A percentile compares a stretch with the other conserved stretches of the same genome.
Evolutionary conservation across 2,888 invertebrate species (phyloP).

Genomic region (Parnassius glacialis): DNA sequence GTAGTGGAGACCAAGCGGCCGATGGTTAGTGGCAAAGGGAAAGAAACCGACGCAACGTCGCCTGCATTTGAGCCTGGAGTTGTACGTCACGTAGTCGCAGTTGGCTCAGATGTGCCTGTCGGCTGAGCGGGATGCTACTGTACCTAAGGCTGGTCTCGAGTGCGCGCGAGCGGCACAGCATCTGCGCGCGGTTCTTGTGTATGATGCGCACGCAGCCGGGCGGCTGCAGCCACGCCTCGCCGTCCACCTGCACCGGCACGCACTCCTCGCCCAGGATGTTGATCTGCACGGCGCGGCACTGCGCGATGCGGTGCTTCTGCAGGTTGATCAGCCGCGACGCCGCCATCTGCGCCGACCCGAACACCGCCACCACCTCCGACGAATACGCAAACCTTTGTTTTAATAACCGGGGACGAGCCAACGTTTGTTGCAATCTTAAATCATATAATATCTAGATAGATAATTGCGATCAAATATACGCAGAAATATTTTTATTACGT

Average conservation of each 20-base stretch:
- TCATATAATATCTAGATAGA: too few species aligned
- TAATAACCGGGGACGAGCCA: too few species aligned
- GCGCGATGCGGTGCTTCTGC: slow-evolving; percentile 98
- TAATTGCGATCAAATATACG: background rate
- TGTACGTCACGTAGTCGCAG: too few species aligned
- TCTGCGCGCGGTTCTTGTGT: slow-evolving; percentile 98
- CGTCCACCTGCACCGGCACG: slow-evolving; percentile 97
- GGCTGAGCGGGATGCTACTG: slow-evolving; percentile 21
- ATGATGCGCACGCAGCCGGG: slow-evolving; percentile 97
- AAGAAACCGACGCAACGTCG: too few species aligned
- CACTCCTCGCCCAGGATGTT: slow-evolving; percentile 96
- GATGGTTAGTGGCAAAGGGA: too few species aligned
- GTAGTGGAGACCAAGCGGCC: too few species aligned
- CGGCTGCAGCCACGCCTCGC: slow-evolving; percentile 98
- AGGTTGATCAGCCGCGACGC: slow-evolving; percentile 96
- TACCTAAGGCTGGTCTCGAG: slow-evolving; percentile 92
- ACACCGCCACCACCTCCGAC: slow-evolving; percentile 89
- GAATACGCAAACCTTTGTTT: background rate
- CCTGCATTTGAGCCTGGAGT: too few species aligned
- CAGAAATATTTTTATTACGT: too few species aligned
- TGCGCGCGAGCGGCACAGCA: slow-evolving; percentile 94
- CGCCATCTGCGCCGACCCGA: slow-evolving; percentile 98
- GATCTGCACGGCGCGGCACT: slow-evolving; percentile 97
- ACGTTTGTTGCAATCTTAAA: background rate
- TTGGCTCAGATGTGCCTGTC: too few species aligned